Evolutionary conservation across 1,140 invertebrate species (phyloP), one percentile per base, ranked within the genome.

Genomic region (Ceratina australensis): DNA sequence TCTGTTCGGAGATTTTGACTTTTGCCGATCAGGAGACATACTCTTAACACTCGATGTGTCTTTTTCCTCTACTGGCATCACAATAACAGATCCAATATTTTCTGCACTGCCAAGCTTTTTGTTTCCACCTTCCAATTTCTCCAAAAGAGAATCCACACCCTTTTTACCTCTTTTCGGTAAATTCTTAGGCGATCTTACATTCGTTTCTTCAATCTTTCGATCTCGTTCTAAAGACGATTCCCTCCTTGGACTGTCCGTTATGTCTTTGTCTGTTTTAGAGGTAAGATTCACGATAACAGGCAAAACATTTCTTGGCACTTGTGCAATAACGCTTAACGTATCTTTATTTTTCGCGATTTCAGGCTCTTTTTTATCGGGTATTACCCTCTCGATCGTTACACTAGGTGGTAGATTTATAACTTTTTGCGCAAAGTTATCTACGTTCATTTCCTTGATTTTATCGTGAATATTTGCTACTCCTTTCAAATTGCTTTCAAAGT

Each of bases 231-330:
- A 74, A 2, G 86, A 87, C 1, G 85, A 78, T 78, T 91, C 90
- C 28, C 86, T 80, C 22, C 83, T 87, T 8, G 88, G 86, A 73
- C 88, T 88, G 57, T 91, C 90, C 0, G 84, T 87, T 1, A 85
- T 71, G n/a, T 91, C 90, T 52, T 90, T 91, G n/a, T 91, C 90
- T 18, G 77, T 72, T 66, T 88, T 90, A 2, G 91, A 87, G 3
- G 90, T 90, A 3, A 91, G 78, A 86, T 92, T 92, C 10, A 92
- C 90, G 67, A 91, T 91, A 65, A 92, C 89, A 61, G 90, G 90
- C 60, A 91, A 71, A 60, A 88, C 84, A 72, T 84, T 90, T 28
- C 89, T 87, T 82, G 88, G 86, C 68, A 84, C 80, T 82, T 90
- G 90, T 63, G 90, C 87, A 42, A 90, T 91, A 50, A 89, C 88